Evolutionary conservation across 2,888 invertebrate species (phyloP).

Genomic region (Lobophora halterata): DNA sequence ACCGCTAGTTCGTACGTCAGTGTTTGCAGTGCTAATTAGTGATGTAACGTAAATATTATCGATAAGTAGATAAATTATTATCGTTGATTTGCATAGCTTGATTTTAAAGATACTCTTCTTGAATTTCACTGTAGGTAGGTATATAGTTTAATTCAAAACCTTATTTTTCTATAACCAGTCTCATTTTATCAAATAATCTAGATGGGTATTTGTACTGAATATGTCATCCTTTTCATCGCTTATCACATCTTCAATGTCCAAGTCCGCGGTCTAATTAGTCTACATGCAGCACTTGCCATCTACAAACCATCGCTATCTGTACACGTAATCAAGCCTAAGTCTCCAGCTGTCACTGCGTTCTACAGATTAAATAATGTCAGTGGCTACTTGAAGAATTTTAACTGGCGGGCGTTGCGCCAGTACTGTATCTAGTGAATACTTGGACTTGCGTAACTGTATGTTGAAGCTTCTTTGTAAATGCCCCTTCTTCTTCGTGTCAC

Average conservation of each 20-base stretch:
- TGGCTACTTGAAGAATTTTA: slow-evolving; percentile 17
- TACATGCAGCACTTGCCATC: slow-evolving; percentile 7
- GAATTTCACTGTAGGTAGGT: too few species aligned
- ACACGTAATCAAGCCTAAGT: slow-evolving; percentile 11
- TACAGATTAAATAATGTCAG: slow-evolving; percentile 11
- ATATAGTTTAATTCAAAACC: too few species aligned
- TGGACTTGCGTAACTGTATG: slow-evolving; percentile 15
- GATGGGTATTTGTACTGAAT: too few species aligned
- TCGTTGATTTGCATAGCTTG: slow-evolving; percentile 11
- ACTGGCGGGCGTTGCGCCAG: slow-evolving; percentile 17
- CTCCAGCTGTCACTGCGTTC: slow-evolving; percentile 5
- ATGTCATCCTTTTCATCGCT: too few species aligned
- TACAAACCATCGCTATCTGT: slow-evolving; percentile 8
- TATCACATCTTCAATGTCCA: too few species aligned
- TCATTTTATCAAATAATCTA: too few species aligned
- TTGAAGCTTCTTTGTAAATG: background rate
- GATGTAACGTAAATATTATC: slow-evolving; percentile 19
- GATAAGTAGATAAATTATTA: slow-evolving; percentile 11
- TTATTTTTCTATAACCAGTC: too few species aligned
- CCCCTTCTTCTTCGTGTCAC: too few species aligned
- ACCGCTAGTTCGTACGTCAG: slow-evolving; percentile 19
- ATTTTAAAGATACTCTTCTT: too few species aligned
- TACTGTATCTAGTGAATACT: slow-evolving; percentile 8
- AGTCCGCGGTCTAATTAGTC: slow-evolving; percentile 9
- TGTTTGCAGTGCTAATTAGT: slow-evolving; percentile 18